Percentiles rank a stretch among this genome's conserved stretches.
Conservation (phyloP, 1,140 invertebrate species). For the Psix sp. region DNA sequence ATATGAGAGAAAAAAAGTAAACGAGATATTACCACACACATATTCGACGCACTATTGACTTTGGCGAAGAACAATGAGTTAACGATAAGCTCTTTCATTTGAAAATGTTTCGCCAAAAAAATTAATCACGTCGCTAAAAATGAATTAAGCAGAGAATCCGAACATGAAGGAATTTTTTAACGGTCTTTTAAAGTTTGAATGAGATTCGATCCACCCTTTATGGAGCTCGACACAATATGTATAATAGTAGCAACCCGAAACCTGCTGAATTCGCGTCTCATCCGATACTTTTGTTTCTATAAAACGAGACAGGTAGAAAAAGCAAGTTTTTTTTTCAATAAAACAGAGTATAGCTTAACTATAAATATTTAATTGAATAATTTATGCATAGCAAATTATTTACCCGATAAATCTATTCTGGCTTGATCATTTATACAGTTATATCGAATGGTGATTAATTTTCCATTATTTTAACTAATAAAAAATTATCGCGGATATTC, state of each 20-base stretch:
- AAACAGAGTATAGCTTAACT: too few species aligned
- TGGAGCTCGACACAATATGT: too few species aligned
- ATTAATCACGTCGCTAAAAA: constrained; percentile 2
- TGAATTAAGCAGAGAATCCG: background rate
- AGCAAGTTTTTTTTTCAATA: constrained; percentile 3
- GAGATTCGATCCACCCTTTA: too few species aligned
- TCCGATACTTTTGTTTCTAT: constrained; percentile 44
- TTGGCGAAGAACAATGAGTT: background rate
- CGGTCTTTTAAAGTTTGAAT: too few species aligned
- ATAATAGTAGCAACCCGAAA: constrained; percentile 38
- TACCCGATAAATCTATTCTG: too few species aligned
- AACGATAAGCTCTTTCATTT: constrained; percentile 14
- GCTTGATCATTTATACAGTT: too few species aligned
- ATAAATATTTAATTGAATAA: too few species aligned
- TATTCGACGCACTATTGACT: background rate
- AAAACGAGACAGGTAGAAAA: constrained; percentile 1
- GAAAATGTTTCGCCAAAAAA: background rate
- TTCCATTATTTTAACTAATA: too few species aligned
- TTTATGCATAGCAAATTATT: too few species aligned
- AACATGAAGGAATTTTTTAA: too few species aligned
- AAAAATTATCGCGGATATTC: too few species aligned
- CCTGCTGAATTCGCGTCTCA: constrained; percentile 50
- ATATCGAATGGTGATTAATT: too few species aligned
- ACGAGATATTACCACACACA: background rate
- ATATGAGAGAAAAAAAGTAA: constrained; percentile 25